phyloP scores from a whole-genome alignment of 2,797 vertebrate species.

The Merluccius polli region DNA sequence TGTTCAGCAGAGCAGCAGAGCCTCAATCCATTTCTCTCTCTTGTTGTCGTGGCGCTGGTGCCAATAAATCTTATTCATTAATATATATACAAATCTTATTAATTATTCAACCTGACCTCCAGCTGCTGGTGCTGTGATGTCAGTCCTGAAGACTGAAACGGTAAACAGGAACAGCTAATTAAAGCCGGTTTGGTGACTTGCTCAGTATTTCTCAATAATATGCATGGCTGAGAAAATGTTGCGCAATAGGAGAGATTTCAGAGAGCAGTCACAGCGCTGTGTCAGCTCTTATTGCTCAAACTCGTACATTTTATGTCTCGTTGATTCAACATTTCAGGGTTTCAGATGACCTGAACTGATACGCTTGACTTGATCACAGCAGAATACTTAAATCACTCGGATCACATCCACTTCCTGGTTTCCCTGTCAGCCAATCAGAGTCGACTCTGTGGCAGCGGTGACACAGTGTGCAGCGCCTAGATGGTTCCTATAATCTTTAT shows the following conservation, averaged over 20 bases:
- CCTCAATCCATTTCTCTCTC: no score
- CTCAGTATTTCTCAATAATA: background rate
- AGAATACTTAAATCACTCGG: background rate
- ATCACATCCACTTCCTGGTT: background rate
- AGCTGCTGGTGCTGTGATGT: background rate
- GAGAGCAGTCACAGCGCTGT: background rate
- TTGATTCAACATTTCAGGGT: no score
- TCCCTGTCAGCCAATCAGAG: background rate
- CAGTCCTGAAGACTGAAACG: background rate
- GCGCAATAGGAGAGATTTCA: background rate
- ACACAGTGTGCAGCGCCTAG: background rate
- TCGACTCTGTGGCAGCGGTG: background rate
- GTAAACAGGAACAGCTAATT: background rate
- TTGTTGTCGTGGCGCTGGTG: no score
- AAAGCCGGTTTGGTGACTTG: background rate
- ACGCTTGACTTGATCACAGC: background rate
- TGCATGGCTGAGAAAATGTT: background rate
- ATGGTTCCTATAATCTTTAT: background rate
- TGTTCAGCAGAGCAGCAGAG: no score
- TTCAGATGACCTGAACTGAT: background rate
- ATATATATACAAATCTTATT: no score
- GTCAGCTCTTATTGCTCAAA: background rate
- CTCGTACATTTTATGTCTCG: background rate
- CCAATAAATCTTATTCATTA: no score
- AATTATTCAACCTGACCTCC: no score